Evolutionary conservation across 1,140 invertebrate species (phyloP), one percentile per base, ranked within the genome.

Genomic region (Atopsyche davidsoni): DNA sequence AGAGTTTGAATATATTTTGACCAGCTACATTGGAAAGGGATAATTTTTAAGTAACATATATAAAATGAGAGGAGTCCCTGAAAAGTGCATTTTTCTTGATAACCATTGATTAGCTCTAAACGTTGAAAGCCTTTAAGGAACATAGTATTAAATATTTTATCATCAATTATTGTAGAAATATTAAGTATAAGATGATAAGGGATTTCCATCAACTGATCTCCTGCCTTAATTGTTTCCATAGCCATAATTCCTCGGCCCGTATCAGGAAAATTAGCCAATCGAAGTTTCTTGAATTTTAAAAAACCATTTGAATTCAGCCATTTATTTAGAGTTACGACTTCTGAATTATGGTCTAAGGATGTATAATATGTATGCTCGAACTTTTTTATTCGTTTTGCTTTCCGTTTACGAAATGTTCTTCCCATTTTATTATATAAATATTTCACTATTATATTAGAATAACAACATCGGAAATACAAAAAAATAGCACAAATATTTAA

Each of bases 191-290:
- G 41, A 39, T 34, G n/a, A 23, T 52, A 48, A 6, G 54, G 54
- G 23, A 57, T 46, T 35, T 49, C 40, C 18, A 57, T 31, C 2
- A 57, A 31, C 10, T 40, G 21, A 25, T 57, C 54, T 1, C 43
- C 44, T 32, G 22, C 2, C 2, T 10, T 4, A 19, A 57, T 38
- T 6, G 39, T 48, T 13, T 52, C 49, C 19, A 39, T 16, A 13
- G 54, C 50, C 46, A 47, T 52, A 3, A 57, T 23, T 7, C 54
- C 54, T 14, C 54, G 43, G 13, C 54, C 50, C n/a, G 40, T 57
- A 4, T 32, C 18, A 10, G 28, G 1, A 39, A 57, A 57, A 17
- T 57, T 35, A 2, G 25, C 34, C 4, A 57, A 18, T 44, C 32
- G 19, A 4, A 52, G 28, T 39, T 51, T 57, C 45, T 52, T 52